Conservation (phyloP, 1,140 invertebrate species). For the Achroia grisella region DNA sequence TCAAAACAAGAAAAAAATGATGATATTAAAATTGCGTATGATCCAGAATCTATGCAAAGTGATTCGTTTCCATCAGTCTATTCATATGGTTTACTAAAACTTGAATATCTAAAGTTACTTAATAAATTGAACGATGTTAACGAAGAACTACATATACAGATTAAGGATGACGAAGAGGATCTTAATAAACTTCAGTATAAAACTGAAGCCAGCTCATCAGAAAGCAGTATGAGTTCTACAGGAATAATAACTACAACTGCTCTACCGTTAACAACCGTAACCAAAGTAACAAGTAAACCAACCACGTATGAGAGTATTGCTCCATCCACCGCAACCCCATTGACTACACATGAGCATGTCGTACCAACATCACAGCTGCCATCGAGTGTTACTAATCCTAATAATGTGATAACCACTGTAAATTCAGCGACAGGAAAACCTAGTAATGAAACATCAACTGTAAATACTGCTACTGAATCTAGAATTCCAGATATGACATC, state of each 20-base stretch:
- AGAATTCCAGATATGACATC: constrained; percentile 37
- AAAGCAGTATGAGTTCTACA: constrained; percentile 2
- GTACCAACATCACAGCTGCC: constrained; percentile 28
- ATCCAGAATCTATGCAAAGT: constrained; percentile 59
- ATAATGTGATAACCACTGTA: constrained; percentile 25
- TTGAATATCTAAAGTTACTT: constrained; percentile 53
- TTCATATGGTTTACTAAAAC: constrained; percentile 55
- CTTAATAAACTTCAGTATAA: constrained; percentile 45
- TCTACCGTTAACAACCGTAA: constrained; percentile 9
- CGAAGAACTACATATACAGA: constrained; percentile 50
- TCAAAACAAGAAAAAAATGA: neutral
- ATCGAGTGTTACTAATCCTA: constrained; percentile 42
- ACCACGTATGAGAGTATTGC: constrained; percentile 15
- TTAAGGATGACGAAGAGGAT: constrained; percentile 39
- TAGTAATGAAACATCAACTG: constrained; percentile 25
- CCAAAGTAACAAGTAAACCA: constrained; percentile 1
- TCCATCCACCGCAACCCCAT: constrained; percentile 22
- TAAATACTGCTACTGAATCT: constrained; percentile 36
- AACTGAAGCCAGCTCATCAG: constrained; percentile 20
- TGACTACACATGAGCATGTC: constrained; percentile 20
- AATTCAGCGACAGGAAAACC: constrained; percentile 14
- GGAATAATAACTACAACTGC: constrained; percentile 13
- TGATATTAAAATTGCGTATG: constrained; percentile 45
- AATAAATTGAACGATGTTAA: constrained; percentile 46
- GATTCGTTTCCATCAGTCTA: constrained; percentile 63